These are phyloP conservation scores for Champsocephalus esox DNA, from an alignment of 2,797 vertebrate species.

Conservation along the genomic window DNA sequence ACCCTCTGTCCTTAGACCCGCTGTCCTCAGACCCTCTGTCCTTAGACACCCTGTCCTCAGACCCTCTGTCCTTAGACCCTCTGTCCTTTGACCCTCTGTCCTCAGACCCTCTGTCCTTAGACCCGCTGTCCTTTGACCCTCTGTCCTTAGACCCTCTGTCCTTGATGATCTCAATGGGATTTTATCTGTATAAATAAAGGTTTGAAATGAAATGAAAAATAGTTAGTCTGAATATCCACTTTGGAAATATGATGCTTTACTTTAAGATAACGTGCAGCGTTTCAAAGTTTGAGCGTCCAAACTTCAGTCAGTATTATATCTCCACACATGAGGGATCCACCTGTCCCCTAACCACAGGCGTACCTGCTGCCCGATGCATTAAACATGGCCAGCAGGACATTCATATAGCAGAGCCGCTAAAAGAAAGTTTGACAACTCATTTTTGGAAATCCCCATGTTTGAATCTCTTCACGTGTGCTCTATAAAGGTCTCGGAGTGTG, in stretches of 20 bases:
- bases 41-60: too few species aligned
- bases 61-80: too few species aligned
- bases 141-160: too few species aligned
- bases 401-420: conserved; percentile 27
- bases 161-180: too few species aligned
- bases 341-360: conserved; percentile 55
- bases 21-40: too few species aligned
- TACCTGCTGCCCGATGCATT: conserved; percentile 60
- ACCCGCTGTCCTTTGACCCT: too few species aligned
- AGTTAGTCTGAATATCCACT: background rate
- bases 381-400: conserved; percentile 62
- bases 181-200: too few species aligned
- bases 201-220: background rate
- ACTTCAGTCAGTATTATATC: conserved; percentile 49
- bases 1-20: too few species aligned
- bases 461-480: conserved; percentile 21
- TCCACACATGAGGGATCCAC: conserved; percentile 55
- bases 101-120: too few species aligned
- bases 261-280: conserved; percentile 18
- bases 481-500: conserved; percentile 27
- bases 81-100: too few species aligned
- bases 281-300: conserved; percentile 48
- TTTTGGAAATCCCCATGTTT: conserved; percentile 29
- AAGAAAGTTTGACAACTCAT: conserved; percentile 34
- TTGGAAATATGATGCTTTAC: conserved; percentile 5